Evolutionary conservation across 2,797 vertebrate species (phyloP), one percentile per base, ranked within the genome.

Genomic region (Geotrypetes seraphini): DNA sequence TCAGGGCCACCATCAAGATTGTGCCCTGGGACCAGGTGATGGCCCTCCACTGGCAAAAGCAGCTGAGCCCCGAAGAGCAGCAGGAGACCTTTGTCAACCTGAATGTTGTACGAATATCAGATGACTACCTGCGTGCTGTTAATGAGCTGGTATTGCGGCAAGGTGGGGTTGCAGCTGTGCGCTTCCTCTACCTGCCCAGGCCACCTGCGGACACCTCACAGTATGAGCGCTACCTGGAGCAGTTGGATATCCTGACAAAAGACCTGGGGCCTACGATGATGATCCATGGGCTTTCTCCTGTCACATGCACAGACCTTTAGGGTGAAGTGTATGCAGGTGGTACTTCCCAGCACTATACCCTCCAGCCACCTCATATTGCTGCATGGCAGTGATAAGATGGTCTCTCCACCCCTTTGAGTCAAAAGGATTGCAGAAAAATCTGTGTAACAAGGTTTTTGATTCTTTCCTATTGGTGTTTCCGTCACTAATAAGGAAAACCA

Each of bases 241-340:
- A 90, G 36, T 47, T 93, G 40, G 86, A 92, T 7, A 62, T 58
- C 1, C 61, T 96, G 38, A 92, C 86, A 17, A 65, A 48, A 0
- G 66, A 68, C 24, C 71, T 96, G 25, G 91, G 91, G 7, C 90
- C 91, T 3, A 90, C 88, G 0, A 72, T 96, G 11, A 63, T 94
- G 20, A 85, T 92, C 46, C 91, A 96, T 0, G 91, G 91, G 1
- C 69, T 96, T 51, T 92, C 89, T 3, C 85, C 86, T 0, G 91
- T 96, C 31, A 96, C 91, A 4, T 94, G 86, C 62, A 94, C 91
- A 10, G 91, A 88, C 18, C 81, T 96, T 13, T 91, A 60, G 86
- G 36, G 6, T 22, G 10, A 4, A n/a, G n/a, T n/a, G n/a, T n/a
- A n/a, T n/a, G n/a, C n/a, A n/a, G n/a, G n/a, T n/a, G n/a, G n/a